These are phyloP conservation scores for Bubo scandiacus DNA, from an alignment of 2,113 vertebrate species.

Conservation along the genomic window DNA sequence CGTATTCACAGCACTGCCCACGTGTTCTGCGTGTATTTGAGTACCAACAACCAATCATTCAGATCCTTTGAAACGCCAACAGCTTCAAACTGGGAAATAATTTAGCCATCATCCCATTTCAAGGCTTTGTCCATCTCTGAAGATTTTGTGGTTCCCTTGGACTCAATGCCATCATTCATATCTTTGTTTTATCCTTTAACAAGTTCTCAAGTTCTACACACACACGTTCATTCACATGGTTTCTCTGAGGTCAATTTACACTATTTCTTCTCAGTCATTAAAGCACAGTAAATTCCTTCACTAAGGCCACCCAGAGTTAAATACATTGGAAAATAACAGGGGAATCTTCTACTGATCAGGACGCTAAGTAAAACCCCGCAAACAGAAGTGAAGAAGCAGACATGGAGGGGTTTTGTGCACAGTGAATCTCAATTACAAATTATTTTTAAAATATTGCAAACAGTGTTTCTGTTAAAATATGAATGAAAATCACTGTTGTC, in stretches of 20 bases:
- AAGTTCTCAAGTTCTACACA: neutral
- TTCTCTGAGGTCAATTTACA: neutral
- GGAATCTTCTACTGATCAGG: neutral
- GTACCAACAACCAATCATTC: neutral
- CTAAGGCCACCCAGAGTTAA: neutral
- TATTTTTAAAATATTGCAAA: neutral
- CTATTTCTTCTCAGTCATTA: neutral
- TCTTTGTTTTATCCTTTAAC: neutral
- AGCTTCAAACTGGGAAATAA: neutral
- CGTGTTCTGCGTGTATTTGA: neutral
- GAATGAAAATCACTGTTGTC: neutral
- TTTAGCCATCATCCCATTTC: neutral
- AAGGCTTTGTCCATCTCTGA: neutral
- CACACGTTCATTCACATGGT: fast-evolving
- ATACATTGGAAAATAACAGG: neutral
- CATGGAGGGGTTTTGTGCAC: neutral
- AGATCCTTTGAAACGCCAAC: neutral
- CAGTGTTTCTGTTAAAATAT: neutral
- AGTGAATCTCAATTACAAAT: neutral
- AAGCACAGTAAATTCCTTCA: neutral
- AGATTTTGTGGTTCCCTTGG: neutral
- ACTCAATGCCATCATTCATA: neutral
- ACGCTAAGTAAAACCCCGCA: neutral
- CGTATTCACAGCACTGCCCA: neutral
- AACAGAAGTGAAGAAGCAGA: neutral